Evolutionary conservation across 2,797 vertebrate species (phyloP), one percentile per base, ranked within the genome.

Genomic region (Rhynchonycteris naso): DNA sequence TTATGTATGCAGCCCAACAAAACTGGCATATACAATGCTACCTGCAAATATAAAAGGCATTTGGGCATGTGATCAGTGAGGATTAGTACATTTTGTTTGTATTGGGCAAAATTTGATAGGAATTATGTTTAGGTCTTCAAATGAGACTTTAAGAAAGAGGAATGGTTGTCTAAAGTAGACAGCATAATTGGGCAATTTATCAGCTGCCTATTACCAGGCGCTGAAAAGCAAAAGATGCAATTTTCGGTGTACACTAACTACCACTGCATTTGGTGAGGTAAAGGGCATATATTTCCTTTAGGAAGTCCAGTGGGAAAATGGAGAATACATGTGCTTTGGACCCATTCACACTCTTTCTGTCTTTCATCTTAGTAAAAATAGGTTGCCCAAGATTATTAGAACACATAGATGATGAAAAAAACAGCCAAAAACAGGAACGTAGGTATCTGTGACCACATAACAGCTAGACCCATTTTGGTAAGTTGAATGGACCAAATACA

Each of bases 201-300:
- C 58, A 69, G n/a, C 69, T 18, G 61, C 65, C 56, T 74, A 0
- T 91, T 38, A 83, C 22, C 9, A 52, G 56, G n/a, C 91, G 30
- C 78, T 90, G n/a, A 88, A 92, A 93, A 94, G 56, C 21, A 68
- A 81, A 85, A 93, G n/a, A 33, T 81, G 7, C 22, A 68, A 88
- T 47, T 88, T 80, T 47, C 43, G 83, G 4, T 85, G 13, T 76
- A 43, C 9, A 43, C 72, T 18, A n/a, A 43, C 72, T 18, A n/a
- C 30, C 10, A 28, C 69, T 92, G 35, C 12, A 43, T 92, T 78
- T 38, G 30, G 52, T 80, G 47, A 63, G n/a, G 63, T 16, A 80
- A 26, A 10, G 30, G 81, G 15, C 21, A 65, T 90, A 52, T 68
- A 1, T 71, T 79, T 92, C 30, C 68, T 28, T 90, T 30, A 76